These are phyloP conservation scores for Notothenia coriiceps DNA, from an alignment of 2,113 vertebrate genomes.

Conservation along the genomic window DNA sequence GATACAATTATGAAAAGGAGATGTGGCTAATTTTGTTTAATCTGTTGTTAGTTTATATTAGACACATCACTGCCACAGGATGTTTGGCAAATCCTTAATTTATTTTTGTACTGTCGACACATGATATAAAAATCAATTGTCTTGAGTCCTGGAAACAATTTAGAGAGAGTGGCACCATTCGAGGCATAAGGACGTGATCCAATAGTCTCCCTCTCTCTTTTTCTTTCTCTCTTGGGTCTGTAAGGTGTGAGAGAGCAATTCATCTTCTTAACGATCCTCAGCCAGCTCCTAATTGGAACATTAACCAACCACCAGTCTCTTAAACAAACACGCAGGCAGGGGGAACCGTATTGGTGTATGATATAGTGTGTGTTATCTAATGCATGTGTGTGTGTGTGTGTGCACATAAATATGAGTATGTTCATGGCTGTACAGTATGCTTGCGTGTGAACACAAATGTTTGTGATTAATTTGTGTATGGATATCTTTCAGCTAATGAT, in stretches of 20 bases:
- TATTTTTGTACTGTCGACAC: not conserved
- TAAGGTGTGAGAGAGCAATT: conserved; percentile 66
- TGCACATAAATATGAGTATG: not conserved
- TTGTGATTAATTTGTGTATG: conserved; percentile 6
- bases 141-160: not conserved
- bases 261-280: conserved; percentile 77
- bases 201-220: conserved; percentile 26
- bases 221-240: conserved; percentile 40
- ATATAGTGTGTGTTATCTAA: not conserved
- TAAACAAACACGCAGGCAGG: conserved; percentile 70
- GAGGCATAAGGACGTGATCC: conserved; percentile 14
- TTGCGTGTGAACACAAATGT: conserved; percentile 4
- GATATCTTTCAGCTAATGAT: conserved; percentile 14
- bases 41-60: no score
- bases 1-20: no score
- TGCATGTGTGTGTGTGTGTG: conserved; percentile 3
- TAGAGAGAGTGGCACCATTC: not conserved
- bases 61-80: not conserved
- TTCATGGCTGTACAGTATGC: not conserved
- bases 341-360: not conserved
- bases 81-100: not conserved
- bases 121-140: conserved; percentile 15
- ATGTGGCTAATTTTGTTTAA: no score
- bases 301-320: conserved; percentile 79
- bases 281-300: conserved; percentile 75